A percentile compares a stretch with the other conserved stretches of the same genome.
Conservation (phyloP, 2,797 vertebrate genomes). For the Spheniscus humboldti region DNA sequence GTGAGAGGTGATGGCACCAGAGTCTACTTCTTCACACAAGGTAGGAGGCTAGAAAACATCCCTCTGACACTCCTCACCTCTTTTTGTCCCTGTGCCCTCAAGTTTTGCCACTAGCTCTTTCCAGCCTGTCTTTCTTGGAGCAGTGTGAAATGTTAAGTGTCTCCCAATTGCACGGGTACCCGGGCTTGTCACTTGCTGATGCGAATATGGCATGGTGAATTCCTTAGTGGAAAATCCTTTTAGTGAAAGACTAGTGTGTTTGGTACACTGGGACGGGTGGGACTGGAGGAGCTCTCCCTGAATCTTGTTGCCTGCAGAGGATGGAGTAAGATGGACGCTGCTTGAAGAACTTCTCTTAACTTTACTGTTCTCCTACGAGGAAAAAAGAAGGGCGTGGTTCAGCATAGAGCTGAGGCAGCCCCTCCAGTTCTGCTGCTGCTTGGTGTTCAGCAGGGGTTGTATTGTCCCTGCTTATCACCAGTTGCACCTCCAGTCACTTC, state of each 20-base stretch:
- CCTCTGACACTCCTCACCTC: neutral
- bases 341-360: neutral
- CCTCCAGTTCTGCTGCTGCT: neutral
- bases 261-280: neutral
- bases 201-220: neutral
- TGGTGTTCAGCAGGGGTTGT: neutral
- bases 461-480: neutral
- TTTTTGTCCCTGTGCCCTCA: neutral
- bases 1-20: slow-evolving; percentile 96
- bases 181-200: neutral
- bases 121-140: neutral
- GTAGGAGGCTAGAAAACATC: slow-evolving; percentile 67
- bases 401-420: neutral
- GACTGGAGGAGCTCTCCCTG: neutral
- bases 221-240: neutral
- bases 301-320: neutral
- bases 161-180: neutral
- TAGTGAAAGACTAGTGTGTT: neutral
- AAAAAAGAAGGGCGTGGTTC: neutral
- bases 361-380: neutral
- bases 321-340: neutral
- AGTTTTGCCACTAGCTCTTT: neutral
- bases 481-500: neutral
- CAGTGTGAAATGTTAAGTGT: neutral
- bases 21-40: slow-evolving; percentile 98